Conservation (phyloP, 2,113 vertebrate genomes). For the Mastomys coucha region DNA sequence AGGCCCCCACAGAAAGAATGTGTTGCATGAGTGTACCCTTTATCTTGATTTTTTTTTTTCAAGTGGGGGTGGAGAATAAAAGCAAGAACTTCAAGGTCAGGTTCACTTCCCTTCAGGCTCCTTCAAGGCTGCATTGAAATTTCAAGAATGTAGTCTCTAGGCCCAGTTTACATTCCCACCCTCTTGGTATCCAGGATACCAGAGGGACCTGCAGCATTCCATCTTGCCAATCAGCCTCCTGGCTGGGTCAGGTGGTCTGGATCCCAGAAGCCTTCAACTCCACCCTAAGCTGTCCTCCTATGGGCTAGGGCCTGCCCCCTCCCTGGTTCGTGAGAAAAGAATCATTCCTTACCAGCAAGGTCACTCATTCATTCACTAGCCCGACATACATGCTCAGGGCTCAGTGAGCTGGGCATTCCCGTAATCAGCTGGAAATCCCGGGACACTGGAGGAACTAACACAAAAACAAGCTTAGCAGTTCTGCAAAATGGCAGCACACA, state of each 20-base stretch:
- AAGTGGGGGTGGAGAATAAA: conserved; percentile 49
- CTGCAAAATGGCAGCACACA: not conserved
- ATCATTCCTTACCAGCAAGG: not conserved
- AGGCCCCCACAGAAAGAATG: conserved; percentile 32
- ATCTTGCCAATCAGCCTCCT: conserved; percentile 71
- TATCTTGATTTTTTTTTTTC: conserved; percentile 65
- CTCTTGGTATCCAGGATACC: conserved; percentile 83
- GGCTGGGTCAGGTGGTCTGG: not conserved
- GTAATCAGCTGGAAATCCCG: not conserved
- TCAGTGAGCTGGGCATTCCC: not conserved
- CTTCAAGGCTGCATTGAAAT: conserved; percentile 81
- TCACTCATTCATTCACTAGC: not conserved
- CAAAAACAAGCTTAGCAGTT: not conserved
- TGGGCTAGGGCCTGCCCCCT: conserved; percentile 13
- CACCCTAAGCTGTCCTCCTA: not conserved
- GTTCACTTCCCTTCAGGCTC: conserved; percentile 85
- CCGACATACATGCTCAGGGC: not conserved
- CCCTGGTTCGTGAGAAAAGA: conserved; percentile 20
- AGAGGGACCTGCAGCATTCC: conserved; percentile 85
- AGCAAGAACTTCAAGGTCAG: conserved; percentile 83
- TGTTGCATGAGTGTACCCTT: conserved; percentile 76
- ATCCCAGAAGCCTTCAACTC: not conserved
- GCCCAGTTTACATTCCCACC: conserved; percentile 85
- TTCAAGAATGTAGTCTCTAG: conserved; percentile 88
- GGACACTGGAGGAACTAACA: not conserved